These are phyloP conservation scores for Cheiracanthium punctorium DNA, from an alignment of 2,888 invertebrate genomes.

Conservation along the genomic window DNA sequence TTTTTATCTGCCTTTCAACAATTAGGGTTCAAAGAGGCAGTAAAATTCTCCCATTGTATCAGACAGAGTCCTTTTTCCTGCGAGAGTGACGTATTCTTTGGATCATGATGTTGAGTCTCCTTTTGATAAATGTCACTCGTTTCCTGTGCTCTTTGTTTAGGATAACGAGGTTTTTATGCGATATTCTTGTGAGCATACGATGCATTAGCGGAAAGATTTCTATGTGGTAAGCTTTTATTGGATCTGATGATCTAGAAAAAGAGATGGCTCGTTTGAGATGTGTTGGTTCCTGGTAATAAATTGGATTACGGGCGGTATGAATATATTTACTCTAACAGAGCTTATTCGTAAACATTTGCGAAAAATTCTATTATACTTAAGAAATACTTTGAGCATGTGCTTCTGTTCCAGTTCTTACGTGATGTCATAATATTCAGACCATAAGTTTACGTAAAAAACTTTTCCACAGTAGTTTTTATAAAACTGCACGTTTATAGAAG, in stretches of 20 bases:
- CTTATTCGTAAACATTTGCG: not conserved
- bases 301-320: not conserved
- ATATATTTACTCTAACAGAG: not conserved
- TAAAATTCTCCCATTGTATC: not conserved
- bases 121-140: not conserved
- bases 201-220: constrained; percentile 1
- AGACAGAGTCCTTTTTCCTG: not conserved
- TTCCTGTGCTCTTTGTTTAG: not conserved
- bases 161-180: constrained; percentile 6
- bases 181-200: constrained; percentile 7
- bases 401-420: no score
- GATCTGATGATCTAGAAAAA: not conserved
- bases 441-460: no score
- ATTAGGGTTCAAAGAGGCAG: not conserved
- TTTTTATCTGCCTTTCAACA: not conserved
- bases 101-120: not conserved
- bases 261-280: not conserved
- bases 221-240: not conserved
- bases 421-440: no score
- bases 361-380: no score
- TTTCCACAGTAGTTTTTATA: no score
- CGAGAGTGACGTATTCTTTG: not conserved
- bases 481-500: no score
- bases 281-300: not conserved
- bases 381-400: no score